A percentile compares a stretch with the other conserved stretches of the same genome.
Conservation (phyloP, 2,113 vertebrate genomes). For the Siphamia tubifer region DNA sequence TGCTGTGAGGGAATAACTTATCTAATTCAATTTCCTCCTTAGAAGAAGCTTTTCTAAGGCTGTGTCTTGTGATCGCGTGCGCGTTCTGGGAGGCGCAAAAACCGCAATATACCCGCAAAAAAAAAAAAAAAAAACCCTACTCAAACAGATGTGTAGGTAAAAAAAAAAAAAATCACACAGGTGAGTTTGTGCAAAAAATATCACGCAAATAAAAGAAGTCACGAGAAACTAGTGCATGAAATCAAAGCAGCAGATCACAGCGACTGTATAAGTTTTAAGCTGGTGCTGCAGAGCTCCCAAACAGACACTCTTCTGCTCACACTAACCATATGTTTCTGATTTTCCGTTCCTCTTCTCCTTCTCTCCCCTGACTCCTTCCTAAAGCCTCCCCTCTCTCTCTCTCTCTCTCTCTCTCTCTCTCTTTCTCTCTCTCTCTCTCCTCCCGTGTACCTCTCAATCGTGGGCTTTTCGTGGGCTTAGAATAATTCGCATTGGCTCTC, state of each 20-base stretch:
- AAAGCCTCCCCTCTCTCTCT: background rate
- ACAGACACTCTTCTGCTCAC: slow-evolving; percentile 18
- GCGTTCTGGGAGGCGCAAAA: slow-evolving; percentile 27
- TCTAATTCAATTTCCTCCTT: slow-evolving; percentile 63
- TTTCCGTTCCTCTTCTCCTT: slow-evolving; percentile 26
- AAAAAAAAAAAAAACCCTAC: too few relatives aligned
- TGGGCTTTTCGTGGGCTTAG: background rate
- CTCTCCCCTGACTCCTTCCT: background rate
- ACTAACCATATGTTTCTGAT: slow-evolving; percentile 64
- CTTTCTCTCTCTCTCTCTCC: background rate
- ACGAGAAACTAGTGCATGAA: background rate
- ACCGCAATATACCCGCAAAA: slow-evolving; percentile 53
- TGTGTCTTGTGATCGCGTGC: slow-evolving; percentile 60
- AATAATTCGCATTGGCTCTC: slow-evolving; percentile 22
- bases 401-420: background rate
- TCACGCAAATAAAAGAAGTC: too few relatives aligned
- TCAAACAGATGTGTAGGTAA: slow-evolving; percentile 20
- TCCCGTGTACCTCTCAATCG: background rate
- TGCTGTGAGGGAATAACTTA: slow-evolving; percentile 34
- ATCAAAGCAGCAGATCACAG: background rate
- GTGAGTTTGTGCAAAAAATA: too few relatives aligned
- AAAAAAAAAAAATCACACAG: slow-evolving; percentile 10
- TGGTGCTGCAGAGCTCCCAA: slow-evolving; percentile 7
- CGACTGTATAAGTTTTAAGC: slow-evolving; percentile 50
- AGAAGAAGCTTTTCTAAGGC: slow-evolving; percentile 27